These are phyloP conservation scores for Bilobella aurantiaca DNA, from an alignment of 1,140 invertebrate genomes.

Conservation along the genomic window DNA sequence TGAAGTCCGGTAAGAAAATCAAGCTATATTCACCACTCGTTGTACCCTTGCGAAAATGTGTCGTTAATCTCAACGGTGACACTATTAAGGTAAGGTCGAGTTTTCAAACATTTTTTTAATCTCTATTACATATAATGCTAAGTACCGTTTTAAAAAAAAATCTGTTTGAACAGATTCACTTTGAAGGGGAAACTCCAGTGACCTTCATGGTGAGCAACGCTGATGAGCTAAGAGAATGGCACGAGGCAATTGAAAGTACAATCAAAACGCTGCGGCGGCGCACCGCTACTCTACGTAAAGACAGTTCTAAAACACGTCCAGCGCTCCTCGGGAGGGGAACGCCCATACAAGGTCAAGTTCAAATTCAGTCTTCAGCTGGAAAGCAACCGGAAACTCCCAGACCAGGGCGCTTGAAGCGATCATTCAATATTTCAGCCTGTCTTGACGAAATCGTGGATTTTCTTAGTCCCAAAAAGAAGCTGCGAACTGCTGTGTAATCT, in stretches of 20 bases:
- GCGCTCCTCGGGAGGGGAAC: not conserved
- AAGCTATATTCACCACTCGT: slow-evolving; percentile 18
- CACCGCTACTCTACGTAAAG: slow-evolving; percentile 23
- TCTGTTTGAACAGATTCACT: slow-evolving; percentile 13
- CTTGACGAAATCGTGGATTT: slow-evolving; percentile 27
- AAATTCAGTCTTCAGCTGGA: not conserved
- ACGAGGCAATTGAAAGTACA: slow-evolving; percentile 15
- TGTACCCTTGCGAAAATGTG: slow-evolving; percentile 25
- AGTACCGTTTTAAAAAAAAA: too few relatives aligned
- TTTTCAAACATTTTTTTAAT: not conserved
- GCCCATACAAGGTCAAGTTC: slow-evolving; percentile 3
- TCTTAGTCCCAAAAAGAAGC: slow-evolving; percentile 18
- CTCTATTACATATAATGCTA: not conserved
- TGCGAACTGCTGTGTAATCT: not conserved
- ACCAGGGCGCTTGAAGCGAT: slow-evolving; percentile 25
- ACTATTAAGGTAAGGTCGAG: not conserved
- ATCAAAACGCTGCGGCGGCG: slow-evolving; percentile 14
- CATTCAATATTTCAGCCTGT: slow-evolving; percentile 27
- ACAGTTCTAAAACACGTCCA: not conserved
- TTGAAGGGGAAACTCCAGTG: slow-evolving; percentile 16
- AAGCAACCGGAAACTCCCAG: not conserved
- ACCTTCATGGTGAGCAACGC: slow-evolving; percentile 16
- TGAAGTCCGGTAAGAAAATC: slow-evolving; percentile 23
- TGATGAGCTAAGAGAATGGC: slow-evolving; percentile 26
- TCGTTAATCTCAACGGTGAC: slow-evolving; percentile 4